Evolutionary conservation across 2,797 vertebrate genomes (phyloP), one percentile per base, ranked within the genome.

Genomic region (Acanthurus lineatus): DNA sequence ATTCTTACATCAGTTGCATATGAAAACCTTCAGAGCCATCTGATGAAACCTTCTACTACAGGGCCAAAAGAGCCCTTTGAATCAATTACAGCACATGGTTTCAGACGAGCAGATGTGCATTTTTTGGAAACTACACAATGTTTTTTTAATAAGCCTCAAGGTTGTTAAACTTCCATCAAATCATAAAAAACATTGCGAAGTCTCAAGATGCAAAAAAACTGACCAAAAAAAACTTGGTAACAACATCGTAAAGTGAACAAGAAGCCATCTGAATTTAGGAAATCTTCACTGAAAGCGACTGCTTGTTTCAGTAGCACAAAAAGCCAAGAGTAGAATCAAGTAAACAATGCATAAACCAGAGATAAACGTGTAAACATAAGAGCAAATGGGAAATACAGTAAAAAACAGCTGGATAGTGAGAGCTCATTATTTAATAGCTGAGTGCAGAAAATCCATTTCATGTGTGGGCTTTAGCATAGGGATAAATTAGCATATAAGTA

Each of bases 401-500:
- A 76, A 48, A 61, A 88, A 80, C 85, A 76, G 77, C 73, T 87
- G 70, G 77, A 82, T 69, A 35, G 69, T 28, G 53, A 81, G 79
- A 74, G 78, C 76, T 87, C 73, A 87, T 90, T 83, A 91, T 86
- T 83, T 83, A 89, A 88, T 76, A 82, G 77, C 76, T 20, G 14
- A 81, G 47, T 77, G 68, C 62, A 81, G 84, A 83, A 87, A 91
- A 91, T 87, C 81, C 63, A 86, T 87, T 91, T 81, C 72, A 72
- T 47, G 60, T 85, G 81, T 86, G 73, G 77, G 82, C 77, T 88
- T 88, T 81, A 83, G 76, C 67, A 78, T 72, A 68, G 67, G 45
- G 56, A 79, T 52, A 70, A 83, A 92, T 93, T 86, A 83, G 81
- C 88, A 91, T 87, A 83, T 10, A 69, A 79, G 79, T 90, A 90